Evolutionary conservation across 2,888 invertebrate species (phyloP).

Genomic region (Drosophila meridiana): DNA sequence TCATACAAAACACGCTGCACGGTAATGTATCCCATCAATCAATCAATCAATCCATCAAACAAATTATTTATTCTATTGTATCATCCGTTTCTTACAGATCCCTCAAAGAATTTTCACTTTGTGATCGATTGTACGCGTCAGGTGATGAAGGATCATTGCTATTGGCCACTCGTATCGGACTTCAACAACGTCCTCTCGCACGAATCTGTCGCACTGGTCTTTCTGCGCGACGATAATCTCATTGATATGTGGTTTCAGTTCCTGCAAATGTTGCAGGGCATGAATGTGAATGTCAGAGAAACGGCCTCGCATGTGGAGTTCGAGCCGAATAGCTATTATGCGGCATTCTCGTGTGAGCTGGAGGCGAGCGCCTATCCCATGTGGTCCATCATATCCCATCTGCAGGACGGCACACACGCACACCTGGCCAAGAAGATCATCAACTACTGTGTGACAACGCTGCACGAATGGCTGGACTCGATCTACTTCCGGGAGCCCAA

Average conservation of each 20-base stretch:
- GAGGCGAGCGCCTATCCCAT: slow-evolving; percentile 99
- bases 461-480: slow-evolving; percentile 95
- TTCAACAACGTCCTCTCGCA: slow-evolving; percentile 98
- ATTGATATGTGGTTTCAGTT: slow-evolving; percentile 98
- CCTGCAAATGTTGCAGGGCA: slow-evolving; percentile 97
- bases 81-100: slow-evolving; percentile 86
- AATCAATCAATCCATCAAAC: neutral
- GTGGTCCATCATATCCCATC: slow-evolving; percentile 97
- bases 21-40: slow-evolving; percentile 85
- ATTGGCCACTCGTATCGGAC: slow-evolving; percentile 99
- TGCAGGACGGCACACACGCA: slow-evolving; percentile 90
- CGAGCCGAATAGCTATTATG: slow-evolving; percentile 98
- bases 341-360: slow-evolving; percentile 98
- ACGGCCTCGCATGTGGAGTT: slow-evolving; percentile 96
- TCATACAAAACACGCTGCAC: slow-evolving; percentile 94
- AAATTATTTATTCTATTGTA: neutral
- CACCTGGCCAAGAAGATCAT: slow-evolving; percentile 91
- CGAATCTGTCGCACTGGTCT: slow-evolving; percentile 94
- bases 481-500: slow-evolving; percentile 90
- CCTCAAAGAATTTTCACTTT: slow-evolving; percentile 92
- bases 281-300: slow-evolving; percentile 98
- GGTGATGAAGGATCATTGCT: slow-evolving; percentile 99
- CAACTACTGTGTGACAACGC: slow-evolving; percentile 90
- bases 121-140: slow-evolving; percentile 96
- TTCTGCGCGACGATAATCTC: slow-evolving; percentile 94